Evolutionary conservation across 2,113 vertebrate genomes (phyloP).

Genomic region (Ochotona princeps): DNA sequence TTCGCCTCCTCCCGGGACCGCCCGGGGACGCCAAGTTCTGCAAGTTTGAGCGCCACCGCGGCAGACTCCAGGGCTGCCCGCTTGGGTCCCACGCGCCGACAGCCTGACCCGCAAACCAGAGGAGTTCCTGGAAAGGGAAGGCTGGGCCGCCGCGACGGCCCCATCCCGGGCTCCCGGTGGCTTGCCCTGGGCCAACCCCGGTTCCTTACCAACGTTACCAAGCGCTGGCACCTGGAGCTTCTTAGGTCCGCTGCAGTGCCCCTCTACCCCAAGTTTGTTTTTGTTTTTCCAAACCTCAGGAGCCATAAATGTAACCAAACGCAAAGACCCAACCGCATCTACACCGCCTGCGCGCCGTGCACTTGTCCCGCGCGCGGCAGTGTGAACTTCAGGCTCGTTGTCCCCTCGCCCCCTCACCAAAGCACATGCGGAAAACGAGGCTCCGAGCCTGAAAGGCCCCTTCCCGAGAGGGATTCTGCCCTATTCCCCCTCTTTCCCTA

Average conservation of each 20-base stretch:
- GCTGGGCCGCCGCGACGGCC: not conserved
- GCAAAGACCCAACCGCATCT: not conserved
- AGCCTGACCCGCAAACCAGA: not conserved
- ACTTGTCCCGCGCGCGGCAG: constrained; percentile 70
- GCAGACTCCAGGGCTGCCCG: not conserved
- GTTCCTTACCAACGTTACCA: not conserved
- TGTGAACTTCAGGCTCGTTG: constrained; percentile 19
- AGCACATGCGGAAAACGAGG: constrained; percentile 58
- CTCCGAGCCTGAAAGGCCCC: not conserved
- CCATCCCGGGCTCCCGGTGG: not conserved
- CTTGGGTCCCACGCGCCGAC: not conserved
- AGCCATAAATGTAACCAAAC: not conserved
- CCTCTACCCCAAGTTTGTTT: not conserved
- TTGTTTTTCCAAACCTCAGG: not conserved
- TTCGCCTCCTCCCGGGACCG: not conserved
- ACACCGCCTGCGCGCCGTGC: constrained; percentile 20
- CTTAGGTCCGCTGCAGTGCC: no score
- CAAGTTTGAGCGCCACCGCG: constrained; percentile 13
- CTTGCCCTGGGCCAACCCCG: not conserved
- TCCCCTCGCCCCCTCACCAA: not conserved
- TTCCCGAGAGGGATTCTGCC: not conserved
- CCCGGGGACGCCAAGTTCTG: not conserved
- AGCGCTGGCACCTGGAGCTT: not conserved
- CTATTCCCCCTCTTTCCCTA: not conserved
- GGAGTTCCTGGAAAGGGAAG: accelerated